These are phyloP conservation scores for Tipula unca DNA, from an alignment of 2,888 invertebrate species.

Conservation along the genomic window DNA sequence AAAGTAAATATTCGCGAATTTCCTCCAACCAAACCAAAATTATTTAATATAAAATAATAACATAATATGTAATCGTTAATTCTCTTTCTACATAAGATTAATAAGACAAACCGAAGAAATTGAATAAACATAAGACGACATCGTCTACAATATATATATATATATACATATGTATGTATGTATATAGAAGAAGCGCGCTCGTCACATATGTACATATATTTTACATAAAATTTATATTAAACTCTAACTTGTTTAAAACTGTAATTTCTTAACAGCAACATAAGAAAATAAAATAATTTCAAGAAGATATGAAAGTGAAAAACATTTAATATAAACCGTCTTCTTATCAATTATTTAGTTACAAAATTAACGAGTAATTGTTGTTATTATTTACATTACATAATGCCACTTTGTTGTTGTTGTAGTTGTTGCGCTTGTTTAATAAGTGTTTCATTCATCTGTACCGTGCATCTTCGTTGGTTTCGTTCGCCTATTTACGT, in stretches of 20 bases:
- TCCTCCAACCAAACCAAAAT: background rate
- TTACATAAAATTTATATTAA: background rate
- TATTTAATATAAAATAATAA: background rate
- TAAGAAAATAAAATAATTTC: background rate
- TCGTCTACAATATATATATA: background rate
- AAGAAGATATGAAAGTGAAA: background rate
- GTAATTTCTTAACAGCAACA: background rate
- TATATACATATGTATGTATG: too few species aligned
- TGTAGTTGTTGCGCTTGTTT: background rate
- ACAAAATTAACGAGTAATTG: background rate
- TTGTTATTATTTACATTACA: conserved; percentile 8
- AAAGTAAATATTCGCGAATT: background rate
- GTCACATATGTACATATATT: background rate
- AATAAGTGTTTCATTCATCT: background rate
- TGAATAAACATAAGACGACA: background rate
- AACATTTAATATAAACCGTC: background rate
- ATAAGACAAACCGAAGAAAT: background rate
- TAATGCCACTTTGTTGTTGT: background rate
- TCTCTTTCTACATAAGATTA: background rate
- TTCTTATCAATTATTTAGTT: conserved; percentile 14
- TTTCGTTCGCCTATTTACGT: background rate
- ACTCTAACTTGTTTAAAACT: background rate
- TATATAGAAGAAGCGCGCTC: background rate
- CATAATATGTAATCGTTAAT: background rate
- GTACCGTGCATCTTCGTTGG: background rate